Evolutionary conservation across 2,888 invertebrate genomes (phyloP), one percentile per base, ranked within the genome.

Genomic region (Sthenelais limicola): DNA sequence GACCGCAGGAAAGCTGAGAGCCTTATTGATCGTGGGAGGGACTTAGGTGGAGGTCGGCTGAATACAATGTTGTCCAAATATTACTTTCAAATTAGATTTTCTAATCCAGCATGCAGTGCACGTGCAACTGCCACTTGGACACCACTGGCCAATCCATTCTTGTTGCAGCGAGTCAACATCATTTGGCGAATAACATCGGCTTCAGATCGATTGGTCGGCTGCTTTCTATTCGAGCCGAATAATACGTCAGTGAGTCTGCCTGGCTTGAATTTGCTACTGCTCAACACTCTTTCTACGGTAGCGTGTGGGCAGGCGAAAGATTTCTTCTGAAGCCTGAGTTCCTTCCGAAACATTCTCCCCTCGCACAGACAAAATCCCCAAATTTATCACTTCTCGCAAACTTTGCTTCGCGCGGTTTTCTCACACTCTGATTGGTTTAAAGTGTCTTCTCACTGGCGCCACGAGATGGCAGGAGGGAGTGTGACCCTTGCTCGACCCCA

Each of bases 41-140:
- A 2, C 18, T 35, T 56, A 32, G 32, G 62, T 62, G 12, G 24
- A n/a, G 62, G 24, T 18, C 38, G 24, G 62, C 62, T 62, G 62
- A 62, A 62, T 62, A 62, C 62, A 62, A 62, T 62, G 62, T 62
- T 62, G 38, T 62, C 62, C 62, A 62, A 62, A 62, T 62, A 62
- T 62, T 62, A 62, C 62, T 62, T 62, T 62, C 62, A 62, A 62
- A 62, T 62, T 62, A 62, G 62, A 62, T 62, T 62, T 38, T 5
- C 38, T 43, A 43, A 62, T 62, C 24, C 3, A 2, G 62, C 28
- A 62, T 62, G 35, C 62, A 21, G 26, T 9, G 21, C 62, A 62
- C 62, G 24, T 43, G 62, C 62, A 2, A 18, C 30, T 3, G 4
- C 28, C 56, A n/a, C 12, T 15, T 18, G 32, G 12, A 30, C 12